Percentiles rank a stretch among this genome's conserved stretches.
phyloP scores from a whole-genome alignment of 2,797 vertebrate species.

The Catostomus latipinnis region DNA sequence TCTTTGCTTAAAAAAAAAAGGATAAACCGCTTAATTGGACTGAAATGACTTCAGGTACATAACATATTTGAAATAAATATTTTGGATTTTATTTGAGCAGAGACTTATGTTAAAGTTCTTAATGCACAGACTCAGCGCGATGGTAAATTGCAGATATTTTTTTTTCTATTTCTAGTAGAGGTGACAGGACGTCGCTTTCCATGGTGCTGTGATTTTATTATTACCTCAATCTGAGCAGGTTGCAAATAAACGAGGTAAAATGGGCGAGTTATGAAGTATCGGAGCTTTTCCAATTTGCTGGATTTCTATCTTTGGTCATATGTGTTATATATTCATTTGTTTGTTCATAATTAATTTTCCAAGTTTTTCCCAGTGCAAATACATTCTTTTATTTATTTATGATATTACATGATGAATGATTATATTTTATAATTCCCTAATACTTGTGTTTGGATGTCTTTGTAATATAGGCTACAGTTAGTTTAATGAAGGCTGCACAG shows the following conservation, averaged over 20 bases:
- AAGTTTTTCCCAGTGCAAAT: too few relatives aligned
- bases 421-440: neutral
- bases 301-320: neutral
- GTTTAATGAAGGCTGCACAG: neutral
- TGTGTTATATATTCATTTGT: neutral
- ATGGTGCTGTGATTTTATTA: constrained; percentile 19
- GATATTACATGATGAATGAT: neutral
- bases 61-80: too few relatives aligned
- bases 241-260: neutral
- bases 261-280: neutral
- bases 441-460: too few relatives aligned
- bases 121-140: too few relatives aligned
- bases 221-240: neutral
- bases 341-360: too few relatives aligned
- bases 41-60: too few relatives aligned
- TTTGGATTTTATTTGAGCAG: too few relatives aligned
- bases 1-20: too few relatives aligned
- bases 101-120: too few relatives aligned
- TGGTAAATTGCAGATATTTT: too few relatives aligned
- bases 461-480: neutral
- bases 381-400: neutral
- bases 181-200: constrained; percentile 15
- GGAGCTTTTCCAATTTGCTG: neutral
- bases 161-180: neutral
- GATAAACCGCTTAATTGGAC: too few relatives aligned